Conservation (phyloP, 2,888 invertebrate genomes). For the Teinopalpus imperialis region DNA sequence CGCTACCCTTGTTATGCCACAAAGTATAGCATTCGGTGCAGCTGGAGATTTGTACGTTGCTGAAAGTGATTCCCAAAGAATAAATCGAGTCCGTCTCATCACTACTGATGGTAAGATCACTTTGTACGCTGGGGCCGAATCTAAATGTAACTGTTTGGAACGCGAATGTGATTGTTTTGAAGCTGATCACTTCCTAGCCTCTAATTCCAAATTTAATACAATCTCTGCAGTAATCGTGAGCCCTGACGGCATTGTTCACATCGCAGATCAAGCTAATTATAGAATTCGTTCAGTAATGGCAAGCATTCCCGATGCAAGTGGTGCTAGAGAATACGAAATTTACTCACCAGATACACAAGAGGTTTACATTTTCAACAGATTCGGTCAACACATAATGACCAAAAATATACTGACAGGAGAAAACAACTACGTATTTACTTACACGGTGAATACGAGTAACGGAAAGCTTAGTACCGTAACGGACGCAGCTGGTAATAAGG, state of each 20-base stretch:
- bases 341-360: constrained; percentile 97
- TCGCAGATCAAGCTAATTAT: constrained; percentile 97
- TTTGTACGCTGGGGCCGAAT: constrained; percentile 96
- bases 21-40: constrained; percentile 96
- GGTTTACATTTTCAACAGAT: constrained; percentile 95
- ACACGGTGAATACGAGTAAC: constrained; percentile 97
- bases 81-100: constrained; percentile 94
- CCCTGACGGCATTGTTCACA: constrained; percentile 96
- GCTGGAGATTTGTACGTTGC: constrained; percentile 96
- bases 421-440: constrained; percentile 95
- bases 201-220: constrained; percentile 96
- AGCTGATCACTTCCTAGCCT: constrained; percentile 94
- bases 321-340: constrained; percentile 94
- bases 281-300: constrained; percentile 94
- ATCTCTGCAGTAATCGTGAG: constrained; percentile 96
- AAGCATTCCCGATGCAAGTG: constrained; percentile 92
- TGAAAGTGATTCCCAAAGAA: constrained; percentile 96
- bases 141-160: constrained; percentile 96
- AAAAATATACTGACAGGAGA: constrained; percentile 97
- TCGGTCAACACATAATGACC: constrained; percentile 97
- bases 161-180: constrained; percentile 96
- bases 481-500: constrained; percentile 95
- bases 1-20: constrained; percentile 95
- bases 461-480: constrained; percentile 97
- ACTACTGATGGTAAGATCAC: constrained; percentile 96